phyloP scores from a whole-genome alignment of 2,888 invertebrate genomes.

The Tethea ocularis region DNA sequence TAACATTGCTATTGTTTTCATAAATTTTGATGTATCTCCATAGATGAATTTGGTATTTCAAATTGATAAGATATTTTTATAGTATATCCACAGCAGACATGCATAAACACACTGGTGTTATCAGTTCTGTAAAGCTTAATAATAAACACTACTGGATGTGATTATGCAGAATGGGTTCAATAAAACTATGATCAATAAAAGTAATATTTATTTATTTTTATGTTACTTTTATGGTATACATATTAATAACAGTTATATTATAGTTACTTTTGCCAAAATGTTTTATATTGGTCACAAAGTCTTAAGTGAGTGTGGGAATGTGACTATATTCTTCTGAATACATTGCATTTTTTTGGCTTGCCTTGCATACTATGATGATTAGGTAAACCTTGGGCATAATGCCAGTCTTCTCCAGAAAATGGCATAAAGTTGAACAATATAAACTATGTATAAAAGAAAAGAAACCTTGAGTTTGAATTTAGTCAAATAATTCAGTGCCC shows the following conservation, averaged over 20 bases:
- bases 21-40: neutral
- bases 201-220: constrained; percentile 3
- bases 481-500: no score
- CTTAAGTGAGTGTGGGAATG: no score
- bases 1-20: neutral
- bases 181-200: constrained; percentile 18
- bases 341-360: neutral
- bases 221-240: neutral
- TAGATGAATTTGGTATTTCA: no score
- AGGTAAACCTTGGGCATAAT: neutral
- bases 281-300: no score
- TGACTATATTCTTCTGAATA: no score
- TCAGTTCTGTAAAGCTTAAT: constrained; percentile 28
- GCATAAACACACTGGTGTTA: constrained; percentile 35
- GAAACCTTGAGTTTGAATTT: neutral
- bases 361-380: neutral
- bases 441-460: neutral
- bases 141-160: constrained; percentile 36
- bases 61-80: neutral
- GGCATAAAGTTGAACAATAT: neutral
- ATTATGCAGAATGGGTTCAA: constrained; percentile 25
- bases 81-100: constrained; percentile 11
- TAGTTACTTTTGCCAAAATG: neutral
- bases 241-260: neutral
- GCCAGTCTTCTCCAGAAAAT: neutral